phyloP scores from a whole-genome alignment of 2,113 vertebrate species.

The Neoarius graeffei region DNA sequence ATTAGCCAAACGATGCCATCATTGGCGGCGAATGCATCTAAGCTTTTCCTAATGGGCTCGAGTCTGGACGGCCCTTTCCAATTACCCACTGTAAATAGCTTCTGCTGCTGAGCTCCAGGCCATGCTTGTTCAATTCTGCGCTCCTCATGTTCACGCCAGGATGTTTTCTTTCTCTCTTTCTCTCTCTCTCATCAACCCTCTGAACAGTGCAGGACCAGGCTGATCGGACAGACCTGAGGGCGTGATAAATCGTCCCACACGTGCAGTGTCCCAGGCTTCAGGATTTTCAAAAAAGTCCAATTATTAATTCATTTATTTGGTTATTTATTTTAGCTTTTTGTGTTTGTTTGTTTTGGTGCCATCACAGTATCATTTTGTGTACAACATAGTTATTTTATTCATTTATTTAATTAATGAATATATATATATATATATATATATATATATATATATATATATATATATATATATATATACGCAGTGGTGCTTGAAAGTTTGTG shows the following conservation, averaged over 20 bases:
- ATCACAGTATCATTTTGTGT: not conserved
- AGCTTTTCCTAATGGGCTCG: conserved; percentile 77
- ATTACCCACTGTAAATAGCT: conserved; percentile 80
- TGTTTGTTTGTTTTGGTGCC: not conserved
- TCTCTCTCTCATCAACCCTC: not conserved
- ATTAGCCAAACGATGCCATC: conserved; percentile 71
- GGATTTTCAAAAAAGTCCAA: not conserved
- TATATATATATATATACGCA: too few species aligned
- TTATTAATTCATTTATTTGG: not conserved
- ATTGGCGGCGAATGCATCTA: conserved; percentile 62
- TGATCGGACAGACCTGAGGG: not conserved
- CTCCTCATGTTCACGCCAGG: conserved; percentile 66
- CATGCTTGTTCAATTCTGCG: conserved; percentile 74
- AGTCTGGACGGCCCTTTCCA: conserved; percentile 73
- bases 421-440: too few species aligned
- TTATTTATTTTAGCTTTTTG: not conserved
- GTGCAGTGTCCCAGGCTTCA: conserved; percentile 18
- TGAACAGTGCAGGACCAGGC: not conserved
- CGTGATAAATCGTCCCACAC: not conserved
- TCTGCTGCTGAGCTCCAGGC: conserved; percentile 68
- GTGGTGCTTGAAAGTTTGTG: too few species aligned
- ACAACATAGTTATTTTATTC: not conserved
- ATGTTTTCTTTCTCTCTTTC: conserved; percentile 34
- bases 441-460: too few species aligned
- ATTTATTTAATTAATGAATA: not conserved